Percentiles rank a stretch among this genome's conserved stretches.
Evolutionary conservation across 1,140 invertebrate genomes (phyloP).

Genomic region (Habropoda laboriosa): DNA sequence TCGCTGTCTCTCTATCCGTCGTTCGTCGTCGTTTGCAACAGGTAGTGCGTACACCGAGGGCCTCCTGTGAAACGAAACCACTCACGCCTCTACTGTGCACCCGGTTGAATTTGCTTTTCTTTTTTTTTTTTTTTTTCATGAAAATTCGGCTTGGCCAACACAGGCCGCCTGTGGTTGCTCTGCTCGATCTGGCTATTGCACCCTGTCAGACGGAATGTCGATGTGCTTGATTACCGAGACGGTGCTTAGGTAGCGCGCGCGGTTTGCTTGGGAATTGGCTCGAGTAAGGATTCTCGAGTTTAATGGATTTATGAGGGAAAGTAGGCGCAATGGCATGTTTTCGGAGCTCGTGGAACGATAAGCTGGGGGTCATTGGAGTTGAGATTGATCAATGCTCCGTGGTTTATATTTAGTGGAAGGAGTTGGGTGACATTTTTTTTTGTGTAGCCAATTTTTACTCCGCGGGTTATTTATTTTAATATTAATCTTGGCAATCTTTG

Average conservation of each 20-base stretch:
- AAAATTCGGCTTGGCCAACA: slow-evolving; percentile 3
- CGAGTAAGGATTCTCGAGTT: not conserved
- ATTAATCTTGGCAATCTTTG: too few species aligned
- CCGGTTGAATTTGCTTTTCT: not conserved
- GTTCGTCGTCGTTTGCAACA: slow-evolving; percentile 39
- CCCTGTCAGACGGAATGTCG: not conserved
- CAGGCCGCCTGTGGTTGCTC: not conserved
- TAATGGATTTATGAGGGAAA: slow-evolving; percentile 31
- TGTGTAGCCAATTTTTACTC: too few species aligned
- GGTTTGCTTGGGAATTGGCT: not conserved
- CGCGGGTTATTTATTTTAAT: too few species aligned
- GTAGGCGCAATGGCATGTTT: not conserved
- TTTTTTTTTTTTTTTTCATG: too few species aligned
- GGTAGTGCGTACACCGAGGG: slow-evolving; percentile 42
- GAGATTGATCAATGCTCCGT: not conserved
- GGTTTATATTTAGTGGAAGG: too few species aligned
- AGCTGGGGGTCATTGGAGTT: not conserved
- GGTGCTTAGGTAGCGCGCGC: not conserved
- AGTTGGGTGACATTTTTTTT: too few species aligned
- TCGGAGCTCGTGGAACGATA: not conserved
- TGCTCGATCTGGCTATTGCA: not conserved
- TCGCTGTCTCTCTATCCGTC: not conserved
- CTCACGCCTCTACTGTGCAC: slow-evolving; percentile 37
- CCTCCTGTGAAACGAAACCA: slow-evolving; percentile 45
- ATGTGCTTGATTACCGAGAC: not conserved